A percentile compares a stretch with the other conserved stretches of the same genome.
Evolutionary conservation across 2,113 vertebrate genomes (phyloP).

Genomic region (Rhagologus leucostigma): DNA sequence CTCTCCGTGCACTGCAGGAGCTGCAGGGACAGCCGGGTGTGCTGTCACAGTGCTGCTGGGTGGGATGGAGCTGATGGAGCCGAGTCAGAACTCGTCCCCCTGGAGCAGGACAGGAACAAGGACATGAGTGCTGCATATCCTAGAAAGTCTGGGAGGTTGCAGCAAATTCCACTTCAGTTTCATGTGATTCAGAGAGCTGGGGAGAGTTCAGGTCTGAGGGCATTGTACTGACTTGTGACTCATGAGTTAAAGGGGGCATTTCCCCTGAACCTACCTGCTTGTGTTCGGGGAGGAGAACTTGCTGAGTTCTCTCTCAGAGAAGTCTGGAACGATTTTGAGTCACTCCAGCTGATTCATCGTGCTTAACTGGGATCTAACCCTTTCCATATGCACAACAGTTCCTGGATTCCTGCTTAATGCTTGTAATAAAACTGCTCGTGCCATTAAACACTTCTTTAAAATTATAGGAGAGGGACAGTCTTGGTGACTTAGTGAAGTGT

Average conservation of each 20-base stretch:
- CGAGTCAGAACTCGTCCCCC: neutral
- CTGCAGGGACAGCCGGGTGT: neutral
- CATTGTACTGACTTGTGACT: neutral
- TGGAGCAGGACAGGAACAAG: neutral
- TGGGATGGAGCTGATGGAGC: neutral
- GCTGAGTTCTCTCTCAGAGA: neutral
- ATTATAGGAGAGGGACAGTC: neutral
- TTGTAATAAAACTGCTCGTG: neutral
- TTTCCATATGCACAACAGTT: neutral
- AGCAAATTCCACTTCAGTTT: neutral
- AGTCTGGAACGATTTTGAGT: neutral
- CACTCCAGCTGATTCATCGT: constrained; percentile 27
- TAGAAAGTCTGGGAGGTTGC: neutral
- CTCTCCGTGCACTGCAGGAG: fast-evolving
- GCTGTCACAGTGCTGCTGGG: neutral
- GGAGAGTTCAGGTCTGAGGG: neutral
- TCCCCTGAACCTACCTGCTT: neutral
- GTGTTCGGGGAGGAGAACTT: neutral
- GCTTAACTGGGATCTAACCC: neutral
- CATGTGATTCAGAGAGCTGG: neutral
- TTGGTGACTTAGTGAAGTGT: neutral
- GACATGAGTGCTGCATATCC: fast-evolving
- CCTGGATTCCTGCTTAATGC: neutral
- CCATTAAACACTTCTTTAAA: neutral
- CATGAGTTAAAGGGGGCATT: neutral